Conservation (phyloP, 2,113 vertebrate species). For the Aramus guarauna region DNA sequence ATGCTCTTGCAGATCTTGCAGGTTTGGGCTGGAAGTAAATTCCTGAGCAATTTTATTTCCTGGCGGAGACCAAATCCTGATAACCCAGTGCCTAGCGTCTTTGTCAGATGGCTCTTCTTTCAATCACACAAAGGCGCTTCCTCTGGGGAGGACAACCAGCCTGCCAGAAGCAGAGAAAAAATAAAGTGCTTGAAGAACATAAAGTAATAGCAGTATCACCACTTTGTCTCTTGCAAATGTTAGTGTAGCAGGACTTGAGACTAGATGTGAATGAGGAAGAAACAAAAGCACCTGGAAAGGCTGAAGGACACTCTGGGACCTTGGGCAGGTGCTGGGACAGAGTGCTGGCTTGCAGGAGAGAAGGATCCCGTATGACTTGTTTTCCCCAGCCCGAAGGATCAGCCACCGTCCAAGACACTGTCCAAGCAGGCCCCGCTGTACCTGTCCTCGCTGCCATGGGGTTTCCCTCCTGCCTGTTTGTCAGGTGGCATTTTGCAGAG, state of each 20-base stretch:
- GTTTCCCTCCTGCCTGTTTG: background rate
- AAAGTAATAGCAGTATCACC: background rate
- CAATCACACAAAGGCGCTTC: background rate
- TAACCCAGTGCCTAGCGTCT: background rate
- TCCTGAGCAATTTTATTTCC: background rate
- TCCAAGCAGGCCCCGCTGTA: accelerated
- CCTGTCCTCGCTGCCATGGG: accelerated
- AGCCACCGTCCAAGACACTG: background rate
- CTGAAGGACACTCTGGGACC: background rate
- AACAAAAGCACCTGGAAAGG: background rate
- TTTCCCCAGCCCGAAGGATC: background rate
- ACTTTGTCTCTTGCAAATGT: background rate
- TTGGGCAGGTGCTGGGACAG: accelerated
- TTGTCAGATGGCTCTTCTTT: background rate
- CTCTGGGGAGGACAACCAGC: background rate
- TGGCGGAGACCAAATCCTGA: background rate
- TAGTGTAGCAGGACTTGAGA: background rate
- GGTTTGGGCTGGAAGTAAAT: background rate
- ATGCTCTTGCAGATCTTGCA: background rate
- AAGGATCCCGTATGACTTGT: accelerated
- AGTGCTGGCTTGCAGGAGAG: background rate
- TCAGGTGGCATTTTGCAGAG: background rate
- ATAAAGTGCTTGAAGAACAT: background rate
- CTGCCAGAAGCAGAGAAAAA: background rate
- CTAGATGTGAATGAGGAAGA: background rate